phyloP scores from a whole-genome alignment of 2,113 vertebrate genomes.

The Brachypteracias leptosomus region DNA sequence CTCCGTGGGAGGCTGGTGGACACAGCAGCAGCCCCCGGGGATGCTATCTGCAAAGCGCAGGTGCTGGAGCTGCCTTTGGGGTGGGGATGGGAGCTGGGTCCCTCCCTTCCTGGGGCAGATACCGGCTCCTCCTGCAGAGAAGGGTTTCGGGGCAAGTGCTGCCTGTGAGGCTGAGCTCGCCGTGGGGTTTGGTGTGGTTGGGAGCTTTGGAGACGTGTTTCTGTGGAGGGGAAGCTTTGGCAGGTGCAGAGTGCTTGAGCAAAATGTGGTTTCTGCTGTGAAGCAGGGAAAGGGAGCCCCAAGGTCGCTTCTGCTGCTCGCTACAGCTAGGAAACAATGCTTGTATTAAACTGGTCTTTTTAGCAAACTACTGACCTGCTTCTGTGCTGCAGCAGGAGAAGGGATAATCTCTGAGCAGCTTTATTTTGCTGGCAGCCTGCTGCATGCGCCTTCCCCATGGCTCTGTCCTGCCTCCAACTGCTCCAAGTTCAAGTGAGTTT shows the following conservation, averaged over 20 bases:
- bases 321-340: fast-evolving
- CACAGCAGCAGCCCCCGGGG: background rate
- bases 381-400: fast-evolving
- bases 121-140: fast-evolving
- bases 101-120: background rate
- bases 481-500: background rate
- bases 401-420: background rate
- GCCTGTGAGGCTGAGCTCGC: background rate
- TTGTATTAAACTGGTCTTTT: background rate
- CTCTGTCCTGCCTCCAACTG: background rate
- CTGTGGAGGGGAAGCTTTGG: background rate
- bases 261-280: background rate
- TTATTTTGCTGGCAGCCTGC: background rate
- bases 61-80: background rate
- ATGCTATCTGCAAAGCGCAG: background rate
- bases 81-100: background rate
- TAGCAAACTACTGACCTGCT: background rate
- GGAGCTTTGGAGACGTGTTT: background rate
- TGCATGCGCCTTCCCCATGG: fast-evolving
- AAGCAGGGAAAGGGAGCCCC: background rate
- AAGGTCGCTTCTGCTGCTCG: fast-evolving
- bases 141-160: background rate
- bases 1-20: background rate
- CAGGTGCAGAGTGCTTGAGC: fast-evolving
- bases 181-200: fast-evolving